Conservation (phyloP, 2,797 vertebrate genomes). For the Mico argentatus region DNA sequence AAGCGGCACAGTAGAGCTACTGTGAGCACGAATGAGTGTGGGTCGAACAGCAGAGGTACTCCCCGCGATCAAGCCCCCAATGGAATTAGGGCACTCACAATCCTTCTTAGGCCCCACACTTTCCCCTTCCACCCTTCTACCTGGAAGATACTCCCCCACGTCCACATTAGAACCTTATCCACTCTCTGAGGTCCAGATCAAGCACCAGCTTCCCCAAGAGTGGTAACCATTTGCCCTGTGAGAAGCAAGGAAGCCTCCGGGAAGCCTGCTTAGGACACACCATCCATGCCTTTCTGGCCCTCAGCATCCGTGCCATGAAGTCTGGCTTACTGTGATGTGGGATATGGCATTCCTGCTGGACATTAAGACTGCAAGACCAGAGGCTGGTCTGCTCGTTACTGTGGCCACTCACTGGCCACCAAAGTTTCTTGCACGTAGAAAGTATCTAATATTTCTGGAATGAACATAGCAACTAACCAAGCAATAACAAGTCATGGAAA, state of each 20-base stretch:
- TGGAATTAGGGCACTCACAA: accelerated
- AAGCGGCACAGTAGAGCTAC: neutral
- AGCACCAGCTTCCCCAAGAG: neutral
- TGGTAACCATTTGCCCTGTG: accelerated
- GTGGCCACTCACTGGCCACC: accelerated
- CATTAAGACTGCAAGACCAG: accelerated
- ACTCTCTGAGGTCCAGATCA: neutral
- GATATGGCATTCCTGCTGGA: too few species aligned
- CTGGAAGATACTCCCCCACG: neutral
- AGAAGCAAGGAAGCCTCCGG: neutral
- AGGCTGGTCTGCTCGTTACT: neutral
- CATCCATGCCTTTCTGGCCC: accelerated
- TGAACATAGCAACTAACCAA: neutral
- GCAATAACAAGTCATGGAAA: neutral
- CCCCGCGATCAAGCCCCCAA: accelerated
- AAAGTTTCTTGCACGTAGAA: accelerated
- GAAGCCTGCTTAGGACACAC: neutral
- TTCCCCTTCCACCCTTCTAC: neutral
- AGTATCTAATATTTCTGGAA: neutral
- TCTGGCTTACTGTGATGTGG: neutral
- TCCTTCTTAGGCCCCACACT: accelerated
- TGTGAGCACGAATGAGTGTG: accelerated
- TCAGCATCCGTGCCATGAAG: neutral
- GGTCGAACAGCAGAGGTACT: neutral
- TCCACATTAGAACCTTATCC: neutral